phyloP scores from a whole-genome alignment of 2,797 vertebrate genomes.

The Micrastur ruficollis region DNA sequence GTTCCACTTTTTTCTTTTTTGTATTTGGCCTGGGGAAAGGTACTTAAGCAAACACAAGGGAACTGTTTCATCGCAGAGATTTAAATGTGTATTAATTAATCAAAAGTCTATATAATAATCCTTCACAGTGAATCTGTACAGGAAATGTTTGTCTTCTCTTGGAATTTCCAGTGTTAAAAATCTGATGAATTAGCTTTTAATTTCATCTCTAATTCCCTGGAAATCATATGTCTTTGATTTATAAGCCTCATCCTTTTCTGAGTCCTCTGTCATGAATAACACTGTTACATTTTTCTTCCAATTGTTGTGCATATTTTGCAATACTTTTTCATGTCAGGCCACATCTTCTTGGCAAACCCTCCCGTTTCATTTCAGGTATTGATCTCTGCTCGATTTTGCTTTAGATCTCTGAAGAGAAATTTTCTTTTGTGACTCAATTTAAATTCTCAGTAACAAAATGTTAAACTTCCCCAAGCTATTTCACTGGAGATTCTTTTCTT shows the following conservation, averaged over 20 bases:
- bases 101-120: neutral
- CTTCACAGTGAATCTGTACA: neutral
- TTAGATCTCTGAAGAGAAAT: neutral
- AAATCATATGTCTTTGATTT: neutral
- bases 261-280: neutral
- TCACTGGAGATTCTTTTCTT: neutral
- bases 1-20: neutral
- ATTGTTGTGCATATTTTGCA: neutral
- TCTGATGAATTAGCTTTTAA: neutral
- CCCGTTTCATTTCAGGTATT: neutral
- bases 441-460: neutral
- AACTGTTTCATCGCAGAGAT: neutral
- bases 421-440: neutral
- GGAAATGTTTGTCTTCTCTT: neutral
- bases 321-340: neutral
- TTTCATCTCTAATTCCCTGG: neutral
- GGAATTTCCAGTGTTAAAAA: neutral
- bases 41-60: neutral
- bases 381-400: neutral
- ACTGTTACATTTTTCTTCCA: neutral
- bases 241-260: neutral
- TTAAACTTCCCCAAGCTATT: neutral
- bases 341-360: neutral
- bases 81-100: constrained; percentile 15
- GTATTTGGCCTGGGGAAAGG: neutral